Evolutionary conservation across 2,113 vertebrate genomes (phyloP), one percentile per base, ranked within the genome.

Genomic region (Oreamnos americanus): DNA sequence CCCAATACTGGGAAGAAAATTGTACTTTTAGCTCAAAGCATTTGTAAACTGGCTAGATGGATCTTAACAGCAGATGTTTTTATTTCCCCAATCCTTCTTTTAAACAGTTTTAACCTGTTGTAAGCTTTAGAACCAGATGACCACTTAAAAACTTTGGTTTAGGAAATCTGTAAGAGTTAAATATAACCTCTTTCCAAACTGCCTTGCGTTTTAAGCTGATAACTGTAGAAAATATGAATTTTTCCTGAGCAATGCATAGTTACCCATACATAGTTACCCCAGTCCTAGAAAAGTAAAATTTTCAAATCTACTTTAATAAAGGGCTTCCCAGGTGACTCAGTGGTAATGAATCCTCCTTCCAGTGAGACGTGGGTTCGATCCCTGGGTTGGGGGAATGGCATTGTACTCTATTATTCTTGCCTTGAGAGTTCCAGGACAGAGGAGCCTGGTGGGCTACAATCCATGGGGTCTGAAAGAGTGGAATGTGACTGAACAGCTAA

Each of bases 121-220:
- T 79, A 96, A 91, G 79, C 55, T 92, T 93, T 71, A 91, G 91
- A 94, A 53, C 8, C 25, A 92, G n/a, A 94, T n/a, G 33, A 83
- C 49, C 95, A 49, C 26, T 58, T 93, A 58, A 83, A 95, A 81
- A 79, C 14, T 55, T 87, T 49, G 28, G 28, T 96, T 94, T 89
- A 39, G 5, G 3, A 76, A 95, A 92, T 78, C 12, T 88, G 13
- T 87, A 30, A 85, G 33, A 51, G 8, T 81, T 96, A 82, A 47
- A 8, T 74, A 78, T 36, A 76, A 49, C 9, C 58, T 98, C 8
- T 94, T 94, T 91, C 30, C 19, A 98, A 93, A 91, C 21, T 57
- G 33, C 25, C 26, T 26, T 93, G 23, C 2, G 1, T 51, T 96
- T 98, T 95, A 96, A 92, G 26, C 28, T 90, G 43, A 87, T 67